A percentile compares a stretch with the other conserved stretches of the same genome.
These are phyloP conservation scores for Enteromius unitaeniatus DNA, from an alignment of 2,797 vertebrate species.

Conservation along the genomic window DNA sequence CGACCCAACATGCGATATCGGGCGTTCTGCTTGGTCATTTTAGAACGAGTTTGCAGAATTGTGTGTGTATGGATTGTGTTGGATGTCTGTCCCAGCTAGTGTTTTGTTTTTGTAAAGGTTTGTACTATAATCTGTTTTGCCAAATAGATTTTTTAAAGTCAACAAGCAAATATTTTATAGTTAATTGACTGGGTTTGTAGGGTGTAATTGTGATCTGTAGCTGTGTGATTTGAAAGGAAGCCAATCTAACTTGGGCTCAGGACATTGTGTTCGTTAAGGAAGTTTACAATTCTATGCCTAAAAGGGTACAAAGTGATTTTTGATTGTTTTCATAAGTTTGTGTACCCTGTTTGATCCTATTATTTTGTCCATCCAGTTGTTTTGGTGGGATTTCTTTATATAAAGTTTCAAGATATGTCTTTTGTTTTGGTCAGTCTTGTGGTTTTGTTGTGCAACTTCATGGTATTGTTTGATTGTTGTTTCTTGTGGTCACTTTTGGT, in stretches of 20 bases:
- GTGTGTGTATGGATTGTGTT: neutral
- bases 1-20: neutral
- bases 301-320: neutral
- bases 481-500: neutral
- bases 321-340: neutral
- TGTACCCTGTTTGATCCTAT: neutral
- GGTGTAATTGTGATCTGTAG: neutral
- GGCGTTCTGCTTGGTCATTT: neutral
- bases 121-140: no score
- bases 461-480: neutral
- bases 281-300: neutral
- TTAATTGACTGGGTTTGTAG: neutral
- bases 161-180: neutral
- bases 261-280: neutral
- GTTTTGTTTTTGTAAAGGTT: no score
- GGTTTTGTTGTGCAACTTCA: constrained; percentile 10
- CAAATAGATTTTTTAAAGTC: neutral
- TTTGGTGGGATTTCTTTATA: constrained; percentile 2
- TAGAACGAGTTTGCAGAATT: neutral
- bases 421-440: neutral
- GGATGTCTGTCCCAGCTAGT: neutral
- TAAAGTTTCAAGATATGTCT: constrained; percentile 7
- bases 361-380: neutral
- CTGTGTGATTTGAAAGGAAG: neutral
- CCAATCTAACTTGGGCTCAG: neutral